Evolutionary conservation across 2,113 vertebrate species (phyloP).

Genomic region (Okapia johnstoni): DNA sequence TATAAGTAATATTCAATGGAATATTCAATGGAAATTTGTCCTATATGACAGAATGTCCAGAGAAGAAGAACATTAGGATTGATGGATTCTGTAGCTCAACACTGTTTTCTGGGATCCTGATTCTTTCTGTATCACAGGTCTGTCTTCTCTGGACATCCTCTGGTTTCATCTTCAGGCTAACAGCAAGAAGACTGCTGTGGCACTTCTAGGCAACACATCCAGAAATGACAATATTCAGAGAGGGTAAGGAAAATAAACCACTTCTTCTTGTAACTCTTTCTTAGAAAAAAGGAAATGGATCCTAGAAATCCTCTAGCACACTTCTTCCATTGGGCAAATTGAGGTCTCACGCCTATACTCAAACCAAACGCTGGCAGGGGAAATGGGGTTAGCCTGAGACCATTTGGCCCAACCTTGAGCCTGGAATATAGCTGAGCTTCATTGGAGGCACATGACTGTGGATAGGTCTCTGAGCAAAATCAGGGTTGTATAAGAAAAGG

Average conservation of each 20-base stretch:
- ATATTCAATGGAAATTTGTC: not conserved
- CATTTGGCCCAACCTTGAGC: not conserved
- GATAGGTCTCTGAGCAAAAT: not conserved
- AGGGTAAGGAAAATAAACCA: not conserved
- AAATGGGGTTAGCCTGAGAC: not conserved
- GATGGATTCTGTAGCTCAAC: not conserved
- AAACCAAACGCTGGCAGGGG: not conserved
- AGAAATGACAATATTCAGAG: not conserved
- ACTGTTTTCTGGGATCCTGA: not conserved
- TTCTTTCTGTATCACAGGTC: not conserved
- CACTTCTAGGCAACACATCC: not conserved
- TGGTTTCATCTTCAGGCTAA: not conserved
- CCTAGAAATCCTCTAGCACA: not conserved
- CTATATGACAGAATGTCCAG: not conserved
- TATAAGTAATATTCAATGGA: not conserved
- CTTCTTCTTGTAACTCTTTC: not conserved
- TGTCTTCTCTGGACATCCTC: not conserved
- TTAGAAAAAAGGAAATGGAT: not conserved
- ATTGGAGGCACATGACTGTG: not conserved
- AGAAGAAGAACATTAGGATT: not conserved
- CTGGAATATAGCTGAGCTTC: not conserved
- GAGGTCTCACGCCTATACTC: not conserved
- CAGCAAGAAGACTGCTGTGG: not conserved
- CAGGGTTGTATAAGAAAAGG: not conserved
- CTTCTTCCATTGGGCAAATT: not conserved